Base-by-base conservation (phyloP, 2,888 invertebrate species). In the Pristionchus exspectatus region DNA sequence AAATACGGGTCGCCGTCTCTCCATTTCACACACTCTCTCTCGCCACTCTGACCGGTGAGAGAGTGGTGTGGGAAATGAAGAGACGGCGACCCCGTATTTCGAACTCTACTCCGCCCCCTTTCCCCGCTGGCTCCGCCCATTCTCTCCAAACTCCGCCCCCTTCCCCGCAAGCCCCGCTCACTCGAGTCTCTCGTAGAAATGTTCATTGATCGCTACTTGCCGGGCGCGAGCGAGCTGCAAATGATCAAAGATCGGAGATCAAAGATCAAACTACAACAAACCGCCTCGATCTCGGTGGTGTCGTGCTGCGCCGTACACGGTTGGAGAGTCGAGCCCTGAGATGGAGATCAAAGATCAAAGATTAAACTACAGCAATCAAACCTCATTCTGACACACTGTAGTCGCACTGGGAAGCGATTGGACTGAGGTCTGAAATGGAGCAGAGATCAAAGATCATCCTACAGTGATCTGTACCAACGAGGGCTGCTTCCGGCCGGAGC, bases 401-500 rank as follows among this genome's bases (percentile, higher is more conserved):
- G 81, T 81, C 44, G 50, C n/a, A 9, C n/a, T 81, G 54, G 81
- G 81, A 5, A 50, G 81, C 0, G 81, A 27, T n/a, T 81, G 81
- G 3, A 81, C 81, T 10, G 50, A 27, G 2, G 44, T 81, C 81
- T 81, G 81, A 74, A 74, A 38, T 38, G 12, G 33, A 38, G 14
- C 44, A 77, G 12, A 81, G 81, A 81, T 81, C 81, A 81, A 81
- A 81, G 81, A 81, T 81, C 81, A 81, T 12, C 12, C 81, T n/a
- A 81, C 50, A 24, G n/a, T 81, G 14, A 27, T 27, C 50, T n/a
- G 81, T 81, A 81, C 81, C 81, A 54, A 54, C 50, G 81, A 81
- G 0, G 50, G 81, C 69, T 69, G n/a, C 81, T n/a, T 44, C 44
- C 1, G 74, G 27, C 44, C 54, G 50, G 81, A n/a, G 4, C 81